phyloP scores from a whole-genome alignment of 2,113 vertebrate genomes.

The Hippocampus mohnikei region DNA sequence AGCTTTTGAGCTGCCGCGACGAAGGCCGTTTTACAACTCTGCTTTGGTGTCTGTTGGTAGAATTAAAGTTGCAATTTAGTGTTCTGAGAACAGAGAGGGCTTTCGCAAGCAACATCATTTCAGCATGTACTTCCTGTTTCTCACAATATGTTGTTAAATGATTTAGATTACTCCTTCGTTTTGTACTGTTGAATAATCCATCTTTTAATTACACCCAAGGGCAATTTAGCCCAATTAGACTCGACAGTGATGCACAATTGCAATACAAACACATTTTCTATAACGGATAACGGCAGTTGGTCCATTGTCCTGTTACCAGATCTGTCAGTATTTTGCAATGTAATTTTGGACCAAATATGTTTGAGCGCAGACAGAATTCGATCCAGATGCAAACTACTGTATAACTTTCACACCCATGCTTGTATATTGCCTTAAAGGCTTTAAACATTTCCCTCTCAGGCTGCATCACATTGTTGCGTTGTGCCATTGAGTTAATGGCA shows the following conservation, averaged over 20 bases:
- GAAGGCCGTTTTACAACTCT: slow-evolving; percentile 56
- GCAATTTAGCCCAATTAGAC: slow-evolving; percentile 1
- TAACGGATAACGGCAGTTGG: not conserved
- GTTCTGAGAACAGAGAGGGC: slow-evolving; percentile 40
- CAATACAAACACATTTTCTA: not conserved
- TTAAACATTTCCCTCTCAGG: too few relatives aligned
- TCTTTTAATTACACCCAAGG: slow-evolving; percentile 1
- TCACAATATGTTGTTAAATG: slow-evolving; percentile 29
- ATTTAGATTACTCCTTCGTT: slow-evolving; percentile 38
- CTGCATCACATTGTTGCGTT: too few relatives aligned
- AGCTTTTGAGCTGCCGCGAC: slow-evolving; percentile 55
- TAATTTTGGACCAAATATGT: not conserved
- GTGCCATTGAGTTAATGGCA: too few relatives aligned
- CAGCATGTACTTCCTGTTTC: slow-evolving; percentile 32
- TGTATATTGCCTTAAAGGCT: too few relatives aligned
- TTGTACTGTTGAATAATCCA: slow-evolving; percentile 37
- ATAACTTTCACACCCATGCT: not conserved
- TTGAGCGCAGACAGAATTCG: not conserved
- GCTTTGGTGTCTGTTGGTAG: slow-evolving; percentile 59
- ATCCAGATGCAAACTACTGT: not conserved
- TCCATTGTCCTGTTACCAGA: not conserved
- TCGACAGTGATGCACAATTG: not conserved
- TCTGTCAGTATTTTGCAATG: not conserved
- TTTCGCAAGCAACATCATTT: slow-evolving; percentile 44
- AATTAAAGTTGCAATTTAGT: slow-evolving; percentile 65